These are phyloP conservation scores for Fragariocoptes setiger DNA, from an alignment of 1,140 invertebrate species.

Conservation along the genomic window DNA sequence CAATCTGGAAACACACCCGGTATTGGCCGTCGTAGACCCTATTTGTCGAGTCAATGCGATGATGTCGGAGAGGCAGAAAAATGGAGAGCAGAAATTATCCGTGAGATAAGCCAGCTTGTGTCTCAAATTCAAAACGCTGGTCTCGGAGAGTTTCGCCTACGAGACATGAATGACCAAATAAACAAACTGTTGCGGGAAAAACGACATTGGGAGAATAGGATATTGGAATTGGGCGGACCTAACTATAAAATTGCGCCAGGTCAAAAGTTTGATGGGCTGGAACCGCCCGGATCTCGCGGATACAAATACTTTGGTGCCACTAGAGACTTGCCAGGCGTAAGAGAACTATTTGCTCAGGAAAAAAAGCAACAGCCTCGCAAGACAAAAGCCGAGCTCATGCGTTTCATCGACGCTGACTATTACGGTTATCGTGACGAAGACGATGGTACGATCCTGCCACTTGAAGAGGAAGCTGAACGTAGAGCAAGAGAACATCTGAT, in stretches of 20 bases:
- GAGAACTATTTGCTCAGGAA: slow-evolving; percentile 88
- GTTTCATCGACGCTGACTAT: slow-evolving; percentile 88
- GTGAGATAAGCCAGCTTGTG: slow-evolving; percentile 94
- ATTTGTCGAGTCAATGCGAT: slow-evolving; percentile 65
- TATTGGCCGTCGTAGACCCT: slow-evolving; percentile 43
- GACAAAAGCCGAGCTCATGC: slow-evolving; percentile 81
- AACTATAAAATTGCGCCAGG: slow-evolving; percentile 44
- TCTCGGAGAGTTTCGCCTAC: slow-evolving; percentile 79
- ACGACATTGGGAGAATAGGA: slow-evolving; percentile 86
- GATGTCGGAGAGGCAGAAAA: slow-evolving; percentile 65
- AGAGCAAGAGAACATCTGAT: slow-evolving; percentile 18
- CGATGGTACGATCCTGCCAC: slow-evolving; percentile 62
- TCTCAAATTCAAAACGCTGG: slow-evolving; percentile 96
- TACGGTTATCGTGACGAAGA: slow-evolving; percentile 96
- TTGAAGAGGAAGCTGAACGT: slow-evolving; percentile 50
- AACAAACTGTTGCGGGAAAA: slow-evolving; percentile 79
- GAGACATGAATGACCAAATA: slow-evolving; percentile 96
- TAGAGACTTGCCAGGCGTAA: slow-evolving; percentile 83
- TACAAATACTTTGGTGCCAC: slow-evolving; percentile 99
- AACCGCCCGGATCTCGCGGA: slow-evolving; percentile 84
- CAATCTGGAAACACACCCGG: slow-evolving; percentile 34
- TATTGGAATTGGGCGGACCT: slow-evolving; percentile 69
- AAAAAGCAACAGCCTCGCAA: slow-evolving; percentile 54
- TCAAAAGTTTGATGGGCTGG: slow-evolving; percentile 66
- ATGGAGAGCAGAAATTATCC: slow-evolving; percentile 76